Conservation (phyloP, 2,797 vertebrate species). For the Ibycter americanus region DNA sequence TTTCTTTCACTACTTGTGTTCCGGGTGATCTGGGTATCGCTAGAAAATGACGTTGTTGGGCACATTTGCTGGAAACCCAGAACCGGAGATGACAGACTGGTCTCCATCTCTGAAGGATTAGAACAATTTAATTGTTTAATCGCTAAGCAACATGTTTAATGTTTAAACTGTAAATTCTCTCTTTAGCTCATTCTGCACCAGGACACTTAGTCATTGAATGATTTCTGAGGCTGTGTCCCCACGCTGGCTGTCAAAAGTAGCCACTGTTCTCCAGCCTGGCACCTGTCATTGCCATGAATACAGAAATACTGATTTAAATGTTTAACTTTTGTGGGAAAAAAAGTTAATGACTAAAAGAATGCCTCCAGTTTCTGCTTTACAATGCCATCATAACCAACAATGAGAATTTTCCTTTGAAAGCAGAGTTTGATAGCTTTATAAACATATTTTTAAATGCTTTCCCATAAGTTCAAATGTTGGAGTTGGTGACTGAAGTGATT, state of each 20-base stretch:
- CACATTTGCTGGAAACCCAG: background rate
- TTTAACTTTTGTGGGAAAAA: background rate
- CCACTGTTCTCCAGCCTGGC: background rate
- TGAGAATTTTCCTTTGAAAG: background rate
- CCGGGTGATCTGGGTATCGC: background rate
- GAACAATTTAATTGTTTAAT: constrained; percentile 57
- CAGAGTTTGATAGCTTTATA: background rate
- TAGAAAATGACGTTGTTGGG: background rate
- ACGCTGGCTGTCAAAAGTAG: background rate
- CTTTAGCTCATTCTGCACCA: constrained; percentile 22
- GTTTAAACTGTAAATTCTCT: constrained; percentile 61
- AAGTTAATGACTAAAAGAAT: constrained; percentile 51
- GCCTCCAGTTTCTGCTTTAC: background rate
- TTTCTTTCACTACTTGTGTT: background rate
- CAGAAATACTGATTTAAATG: constrained; percentile 47
- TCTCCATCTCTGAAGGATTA: background rate
- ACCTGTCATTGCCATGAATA: constrained; percentile 28
- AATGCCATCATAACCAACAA: background rate
- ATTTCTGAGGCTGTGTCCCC: constrained; percentile 28
- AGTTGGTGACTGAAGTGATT: background rate
- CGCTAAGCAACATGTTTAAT: constrained; percentile 62
- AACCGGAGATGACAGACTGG: background rate
- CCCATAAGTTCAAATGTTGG: background rate
- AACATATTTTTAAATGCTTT: background rate
- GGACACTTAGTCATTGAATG: background rate